phyloP scores from a whole-genome alignment of 2,888 invertebrate genomes.

The Tortrix viridana region DNA sequence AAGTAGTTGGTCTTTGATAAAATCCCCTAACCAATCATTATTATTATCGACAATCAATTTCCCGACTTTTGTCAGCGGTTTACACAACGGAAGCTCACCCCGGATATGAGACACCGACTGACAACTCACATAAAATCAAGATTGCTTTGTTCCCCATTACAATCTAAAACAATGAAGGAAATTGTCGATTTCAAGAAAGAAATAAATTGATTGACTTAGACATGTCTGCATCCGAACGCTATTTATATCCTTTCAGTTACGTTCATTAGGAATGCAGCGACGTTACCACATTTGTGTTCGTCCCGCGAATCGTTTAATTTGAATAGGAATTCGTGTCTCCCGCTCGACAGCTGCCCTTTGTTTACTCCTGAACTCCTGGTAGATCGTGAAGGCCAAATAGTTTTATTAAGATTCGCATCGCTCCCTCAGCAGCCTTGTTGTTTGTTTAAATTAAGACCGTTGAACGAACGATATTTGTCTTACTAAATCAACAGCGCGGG shows the following conservation, averaged over 20 bases:
- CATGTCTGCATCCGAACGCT: slow-evolving; percentile 17
- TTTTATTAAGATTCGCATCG: slow-evolving; percentile 27
- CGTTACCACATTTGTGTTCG: slow-evolving; percentile 34
- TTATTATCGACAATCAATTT: slow-evolving; percentile 18
- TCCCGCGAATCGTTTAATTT: slow-evolving; percentile 54
- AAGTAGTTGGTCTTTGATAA: not conserved
- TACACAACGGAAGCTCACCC: slow-evolving; percentile 13
- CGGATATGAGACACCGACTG: slow-evolving; percentile 22
- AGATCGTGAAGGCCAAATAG: slow-evolving; percentile 36
- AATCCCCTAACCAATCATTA: slow-evolving; percentile 6
- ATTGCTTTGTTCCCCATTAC: slow-evolving; percentile 17
- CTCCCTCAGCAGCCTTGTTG: slow-evolving; percentile 4
- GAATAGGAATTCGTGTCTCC: slow-evolving; percentile 53
- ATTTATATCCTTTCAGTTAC: slow-evolving; percentile 28
- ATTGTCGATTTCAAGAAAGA: slow-evolving; percentile 7
- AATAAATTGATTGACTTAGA: slow-evolving; percentile 10
- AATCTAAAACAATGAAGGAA: slow-evolving; percentile 20
- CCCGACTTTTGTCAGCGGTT: slow-evolving; percentile 11
- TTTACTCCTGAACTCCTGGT: slow-evolving; percentile 48
- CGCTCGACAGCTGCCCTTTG: slow-evolving; percentile 50
- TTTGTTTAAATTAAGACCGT: slow-evolving; percentile 18
- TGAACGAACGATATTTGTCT: slow-evolving; percentile 15
- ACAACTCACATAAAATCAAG: slow-evolving; percentile 8
- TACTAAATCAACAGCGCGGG: slow-evolving; percentile 14
- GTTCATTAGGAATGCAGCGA: slow-evolving; percentile 31